phyloP scores from a whole-genome alignment of 2,888 invertebrate species.

The Erannis defoliaria region DNA sequence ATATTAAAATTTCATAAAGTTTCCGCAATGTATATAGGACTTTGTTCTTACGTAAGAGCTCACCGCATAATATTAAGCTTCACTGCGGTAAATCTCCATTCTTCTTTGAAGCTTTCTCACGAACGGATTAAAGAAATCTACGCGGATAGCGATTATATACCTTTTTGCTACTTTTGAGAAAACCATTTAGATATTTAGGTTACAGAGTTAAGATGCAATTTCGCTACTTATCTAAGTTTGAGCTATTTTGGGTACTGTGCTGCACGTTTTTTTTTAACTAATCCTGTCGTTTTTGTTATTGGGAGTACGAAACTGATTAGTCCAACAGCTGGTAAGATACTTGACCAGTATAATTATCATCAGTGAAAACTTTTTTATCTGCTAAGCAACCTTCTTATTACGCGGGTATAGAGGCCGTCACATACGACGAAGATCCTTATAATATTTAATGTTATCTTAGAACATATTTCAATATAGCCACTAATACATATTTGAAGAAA shows the following conservation, averaged over 20 bases:
- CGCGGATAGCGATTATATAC: conserved; percentile 38
- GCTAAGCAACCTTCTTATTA: too few species aligned
- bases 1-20: conserved; percentile 79
- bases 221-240: not conserved
- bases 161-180: conserved; percentile 10
- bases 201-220: not conserved
- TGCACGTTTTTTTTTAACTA: too few species aligned
- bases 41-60: conserved; percentile 68
- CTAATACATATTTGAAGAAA: too few species aligned
- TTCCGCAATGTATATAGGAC: conserved; percentile 66
- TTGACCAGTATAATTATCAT: too few species aligned
- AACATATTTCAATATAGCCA: too few species aligned
- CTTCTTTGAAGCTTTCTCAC: conserved; percentile 55
- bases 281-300: too few species aligned
- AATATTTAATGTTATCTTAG: too few species aligned
- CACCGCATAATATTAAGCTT: conserved; percentile 71
- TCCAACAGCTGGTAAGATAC: too few species aligned
- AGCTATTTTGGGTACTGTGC: not conserved
- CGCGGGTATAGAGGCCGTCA: too few species aligned
- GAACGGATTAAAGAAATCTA: conserved; percentile 58
- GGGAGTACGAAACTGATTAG: too few species aligned
- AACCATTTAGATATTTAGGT: conserved; percentile 12
- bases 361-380: too few species aligned
- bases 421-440: too few species aligned
- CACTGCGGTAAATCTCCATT: conserved; percentile 66